Percentiles rank a stretch among this genome's conserved stretches.
Evolutionary conservation across 1,140 invertebrate species (phyloP).

Genomic region (Euwallacea similis): DNA sequence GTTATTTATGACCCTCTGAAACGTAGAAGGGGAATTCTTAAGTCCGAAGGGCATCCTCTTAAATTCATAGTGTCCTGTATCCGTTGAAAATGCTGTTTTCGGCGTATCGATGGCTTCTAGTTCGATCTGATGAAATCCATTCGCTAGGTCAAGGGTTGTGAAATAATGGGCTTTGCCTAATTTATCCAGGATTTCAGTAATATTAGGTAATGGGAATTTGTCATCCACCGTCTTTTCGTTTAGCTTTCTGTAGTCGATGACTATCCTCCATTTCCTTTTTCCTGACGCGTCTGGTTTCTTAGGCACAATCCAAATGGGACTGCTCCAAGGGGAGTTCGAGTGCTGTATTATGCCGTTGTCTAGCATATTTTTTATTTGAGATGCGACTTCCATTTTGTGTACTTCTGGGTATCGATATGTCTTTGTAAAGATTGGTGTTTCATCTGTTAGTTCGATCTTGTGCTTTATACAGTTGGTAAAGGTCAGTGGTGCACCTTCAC

Average conservation of each 20-base stretch:
- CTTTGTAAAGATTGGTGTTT: conserved; percentile 29
- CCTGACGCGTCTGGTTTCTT: conserved; percentile 51
- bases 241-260: conserved; percentile 44
- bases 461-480: conserved; percentile 38
- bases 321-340: conserved; percentile 50
- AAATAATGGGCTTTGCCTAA: conserved; percentile 39
- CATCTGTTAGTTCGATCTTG: conserved; percentile 25
- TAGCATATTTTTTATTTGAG: conserved; percentile 28
- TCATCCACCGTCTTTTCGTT: conserved; percentile 37
- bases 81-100: conserved; percentile 51
- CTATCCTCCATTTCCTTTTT: neutral
- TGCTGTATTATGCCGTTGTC: conserved; percentile 44
- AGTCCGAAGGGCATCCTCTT: conserved; percentile 29
- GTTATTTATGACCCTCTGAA: conserved; percentile 33
- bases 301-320: conserved; percentile 46
- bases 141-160: conserved; percentile 51
- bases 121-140: conserved; percentile 32
- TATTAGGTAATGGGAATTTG: conserved; percentile 31
- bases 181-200: no score
- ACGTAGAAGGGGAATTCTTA: conserved; percentile 28
- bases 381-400: conserved; percentile 29
- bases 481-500: conserved; percentile 23
- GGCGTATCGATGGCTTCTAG: conserved; percentile 14
- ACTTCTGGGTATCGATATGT: conserved; percentile 28
- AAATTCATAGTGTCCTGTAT: conserved; percentile 39